Conservation (phyloP, 2,888 invertebrate species). For the Achlya flavicornis region DNA sequence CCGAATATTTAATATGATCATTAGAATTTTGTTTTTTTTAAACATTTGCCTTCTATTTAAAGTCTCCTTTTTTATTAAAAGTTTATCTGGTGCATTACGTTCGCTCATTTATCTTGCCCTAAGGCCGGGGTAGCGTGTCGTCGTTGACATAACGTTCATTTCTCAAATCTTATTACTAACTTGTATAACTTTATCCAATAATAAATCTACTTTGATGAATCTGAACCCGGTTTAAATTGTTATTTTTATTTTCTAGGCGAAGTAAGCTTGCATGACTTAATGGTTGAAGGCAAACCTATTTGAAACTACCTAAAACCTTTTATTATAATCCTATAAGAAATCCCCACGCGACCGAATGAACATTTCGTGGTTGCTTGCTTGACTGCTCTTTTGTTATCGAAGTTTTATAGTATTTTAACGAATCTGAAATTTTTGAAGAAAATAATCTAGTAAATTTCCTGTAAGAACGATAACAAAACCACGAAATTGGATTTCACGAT, state of each 20-base stretch:
- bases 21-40: too few species aligned
- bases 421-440: conserved; percentile 53
- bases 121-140: conserved; percentile 64
- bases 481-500: conserved; percentile 83
- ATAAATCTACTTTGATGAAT: conserved; percentile 58
- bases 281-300: conserved; percentile 23
- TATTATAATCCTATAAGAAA: conserved; percentile 1
- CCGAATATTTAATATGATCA: too few species aligned
- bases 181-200: conserved; percentile 63
- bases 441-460: conserved; percentile 73
- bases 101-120: conserved; percentile 69
- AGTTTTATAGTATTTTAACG: conserved; percentile 12
- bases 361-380: background rate
- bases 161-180: conserved; percentile 74
- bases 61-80: conserved; percentile 36
- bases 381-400: background rate
- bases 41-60: background rate
- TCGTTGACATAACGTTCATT: conserved; percentile 74
- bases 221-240: conserved; percentile 35
- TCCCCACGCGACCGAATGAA: background rate
- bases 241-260: conserved; percentile 24
- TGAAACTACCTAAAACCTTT: background rate
- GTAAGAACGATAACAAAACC: conserved; percentile 77
- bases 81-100: conserved; percentile 60
- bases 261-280: conserved; percentile 44